Conservation (phyloP, 2,113 vertebrate species). For the Bothrops jararaca region DNA sequence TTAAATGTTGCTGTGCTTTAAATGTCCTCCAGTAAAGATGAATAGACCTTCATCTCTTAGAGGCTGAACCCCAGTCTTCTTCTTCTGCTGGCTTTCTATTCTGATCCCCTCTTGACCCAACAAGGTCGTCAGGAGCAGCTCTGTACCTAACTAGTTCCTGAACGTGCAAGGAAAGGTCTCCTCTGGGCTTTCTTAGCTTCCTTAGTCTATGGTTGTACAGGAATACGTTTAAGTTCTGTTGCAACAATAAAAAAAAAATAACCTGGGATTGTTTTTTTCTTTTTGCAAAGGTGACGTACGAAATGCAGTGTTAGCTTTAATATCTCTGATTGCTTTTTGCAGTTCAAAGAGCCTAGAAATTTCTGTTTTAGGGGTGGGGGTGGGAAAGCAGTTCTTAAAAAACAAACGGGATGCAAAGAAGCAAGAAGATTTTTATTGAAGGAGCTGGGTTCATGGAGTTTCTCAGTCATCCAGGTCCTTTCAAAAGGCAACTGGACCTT, state of each 20-base stretch:
- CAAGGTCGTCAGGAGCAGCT: not conserved
- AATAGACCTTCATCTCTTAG: not conserved
- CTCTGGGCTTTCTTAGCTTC: constrained; percentile 54
- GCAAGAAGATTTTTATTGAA: not conserved
- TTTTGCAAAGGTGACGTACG: not conserved
- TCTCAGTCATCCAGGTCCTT: not conserved
- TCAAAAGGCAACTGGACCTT: not conserved
- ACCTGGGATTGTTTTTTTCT: constrained; percentile 21
- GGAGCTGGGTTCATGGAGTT: not conserved
- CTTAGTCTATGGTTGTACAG: constrained; percentile 49
- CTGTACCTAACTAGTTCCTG: not conserved
- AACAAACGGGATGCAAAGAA: too few relatives aligned
- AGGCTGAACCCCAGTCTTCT: not conserved
- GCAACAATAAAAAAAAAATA: constrained; percentile 26
- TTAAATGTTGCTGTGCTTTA: not conserved
- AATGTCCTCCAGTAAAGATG: not conserved
- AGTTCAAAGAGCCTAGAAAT: not conserved
- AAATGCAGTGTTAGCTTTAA: constrained; percentile 14
- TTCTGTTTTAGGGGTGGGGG: constrained; percentile 21
- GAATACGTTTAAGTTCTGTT: constrained; percentile 41
- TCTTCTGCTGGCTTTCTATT: not conserved
- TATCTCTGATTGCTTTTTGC: constrained; percentile 21
- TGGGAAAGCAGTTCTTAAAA: not conserved
- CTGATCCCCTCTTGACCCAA: too few relatives aligned
- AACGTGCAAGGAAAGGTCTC: constrained; percentile 52